Base-by-base conservation (phyloP, 2,113 vertebrate species). In the Sakesphorus luctuosus region DNA sequence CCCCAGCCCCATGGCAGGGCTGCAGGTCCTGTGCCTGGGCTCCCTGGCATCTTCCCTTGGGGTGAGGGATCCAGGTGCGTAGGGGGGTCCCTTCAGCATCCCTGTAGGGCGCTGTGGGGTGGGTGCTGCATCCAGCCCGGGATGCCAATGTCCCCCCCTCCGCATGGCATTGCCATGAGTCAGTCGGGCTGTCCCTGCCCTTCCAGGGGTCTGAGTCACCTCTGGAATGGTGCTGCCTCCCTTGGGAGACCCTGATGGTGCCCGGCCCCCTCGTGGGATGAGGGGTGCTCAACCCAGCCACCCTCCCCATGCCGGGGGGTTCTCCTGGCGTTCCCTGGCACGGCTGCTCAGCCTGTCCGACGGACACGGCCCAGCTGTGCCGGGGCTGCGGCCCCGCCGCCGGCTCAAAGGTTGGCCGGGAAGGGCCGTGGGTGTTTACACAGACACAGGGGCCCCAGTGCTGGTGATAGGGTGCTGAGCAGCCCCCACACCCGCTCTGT, bases 21-120 rank as follows among this genome's bases (percentile, higher is more conserved):
- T 63, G 15, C 0, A 2, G 19, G 3, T 33, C 68, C 43, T n/a
- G 10, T 24, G 3, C 43, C 2, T 5, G n/a, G 35, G n/a, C 7
- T 73, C 23, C 16, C 29, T 6, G 4, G 6, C 28, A 13, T 25
- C 65, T 26, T 31, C 44, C 49, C 26, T 35, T 16, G 38, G 38
- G 23, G 5, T 2, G 20, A 31, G 19, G 52, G 24, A 5, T 2
- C 14, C 35, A 25, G 40, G 26, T 50, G 35, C 36, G 24, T 11
- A 23, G 18, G 9, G 31, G 43, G 25, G 17, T 46, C 62, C 61
- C 49, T 52, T 38, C 46, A 15, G 68, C 56, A 4, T 66, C 65
- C 3, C 76, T 47, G 7, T 13, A 6, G 18, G 67, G 77, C 6
- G n/a, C 28, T 17, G 68, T 36, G 36, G 24, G 12, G 40, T 1